phyloP scores from a whole-genome alignment of 2,113 vertebrate genomes.

The Felis chaus region DNA sequence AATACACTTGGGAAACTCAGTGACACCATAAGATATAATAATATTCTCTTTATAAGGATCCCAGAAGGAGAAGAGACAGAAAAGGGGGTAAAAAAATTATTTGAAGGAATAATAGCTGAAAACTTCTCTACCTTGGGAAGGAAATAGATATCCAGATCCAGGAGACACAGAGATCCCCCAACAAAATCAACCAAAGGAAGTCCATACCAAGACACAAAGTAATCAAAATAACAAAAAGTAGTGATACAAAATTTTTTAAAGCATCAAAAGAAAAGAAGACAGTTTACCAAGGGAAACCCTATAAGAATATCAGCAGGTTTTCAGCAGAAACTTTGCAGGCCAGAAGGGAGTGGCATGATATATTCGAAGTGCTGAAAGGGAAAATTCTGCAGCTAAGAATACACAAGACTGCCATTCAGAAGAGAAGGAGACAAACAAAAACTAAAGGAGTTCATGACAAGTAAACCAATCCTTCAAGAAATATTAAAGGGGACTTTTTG shows the following conservation, averaged over 20 bases:
- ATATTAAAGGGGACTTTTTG: background rate
- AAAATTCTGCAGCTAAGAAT: background rate
- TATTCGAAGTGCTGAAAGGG: background rate
- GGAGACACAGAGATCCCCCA: background rate
- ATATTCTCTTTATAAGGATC: background rate
- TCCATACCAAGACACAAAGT: background rate
- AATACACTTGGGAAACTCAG: background rate
- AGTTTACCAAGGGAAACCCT: background rate
- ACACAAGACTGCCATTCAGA: background rate
- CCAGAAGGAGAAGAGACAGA: background rate
- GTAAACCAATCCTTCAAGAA: background rate
- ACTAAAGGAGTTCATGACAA: background rate
- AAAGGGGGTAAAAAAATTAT: background rate
- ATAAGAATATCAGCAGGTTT: background rate
- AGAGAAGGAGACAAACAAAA: background rate
- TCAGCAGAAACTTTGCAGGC: background rate
- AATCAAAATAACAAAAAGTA: background rate
- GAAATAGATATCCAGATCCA: background rate
- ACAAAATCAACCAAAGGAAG: background rate
- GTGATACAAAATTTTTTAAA: background rate
- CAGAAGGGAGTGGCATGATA: background rate
- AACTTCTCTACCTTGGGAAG: background rate
- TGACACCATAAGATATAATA: background rate
- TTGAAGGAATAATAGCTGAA: background rate
- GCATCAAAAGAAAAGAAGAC: background rate